Evolutionary conservation across 1,140 invertebrate species (phyloP).

Genomic region (Drosophila nikananu): DNA sequence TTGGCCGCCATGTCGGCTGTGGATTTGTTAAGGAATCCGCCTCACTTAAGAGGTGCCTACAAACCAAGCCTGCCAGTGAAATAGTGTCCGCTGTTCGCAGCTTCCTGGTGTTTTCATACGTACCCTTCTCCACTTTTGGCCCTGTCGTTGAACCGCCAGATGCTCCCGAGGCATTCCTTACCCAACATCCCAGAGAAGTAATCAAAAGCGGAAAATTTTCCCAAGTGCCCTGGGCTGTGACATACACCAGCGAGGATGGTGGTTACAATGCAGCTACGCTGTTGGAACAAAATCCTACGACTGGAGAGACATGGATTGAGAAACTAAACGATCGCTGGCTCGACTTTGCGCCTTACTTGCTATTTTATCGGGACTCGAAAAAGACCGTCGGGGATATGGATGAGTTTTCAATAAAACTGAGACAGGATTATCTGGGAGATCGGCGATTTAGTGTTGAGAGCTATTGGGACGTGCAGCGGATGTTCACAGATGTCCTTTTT

Average conservation of each 20-base stretch:
- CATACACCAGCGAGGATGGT: slow-evolving; percentile 86
- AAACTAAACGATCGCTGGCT: slow-evolving; percentile 57
- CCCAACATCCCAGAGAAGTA: slow-evolving; percentile 85
- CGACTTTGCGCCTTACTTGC: slow-evolving; percentile 54
- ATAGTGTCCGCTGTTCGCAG: slow-evolving; percentile 53
- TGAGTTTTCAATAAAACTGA: slow-evolving; percentile 38
- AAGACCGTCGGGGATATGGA: slow-evolving; percentile 28
- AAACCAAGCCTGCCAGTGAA: slow-evolving; percentile 84
- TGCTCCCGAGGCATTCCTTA: slow-evolving; percentile 85
- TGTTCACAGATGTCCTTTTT: slow-evolving; percentile 66
- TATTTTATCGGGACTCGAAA: slow-evolving; percentile 47
- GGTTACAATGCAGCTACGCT: slow-evolving; percentile 86
- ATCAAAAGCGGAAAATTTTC: slow-evolving; percentile 85
- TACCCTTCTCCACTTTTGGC: slow-evolving; percentile 87
- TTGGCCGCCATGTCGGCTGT: slow-evolving; percentile 87
- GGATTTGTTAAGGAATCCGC: slow-evolving; percentile 67
- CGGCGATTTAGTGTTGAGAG: slow-evolving; percentile 48
- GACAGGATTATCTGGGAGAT: slow-evolving; percentile 46
- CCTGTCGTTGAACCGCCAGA: slow-evolving; percentile 86
- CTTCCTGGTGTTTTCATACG: slow-evolving; percentile 85
- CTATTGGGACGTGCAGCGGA: slow-evolving; percentile 49
- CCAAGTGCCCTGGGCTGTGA: slow-evolving; percentile 86
- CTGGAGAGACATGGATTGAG: slow-evolving; percentile 24
- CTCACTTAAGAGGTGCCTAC: slow-evolving; percentile 87
- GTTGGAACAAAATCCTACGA: slow-evolving; percentile 13